Percentiles rank a stretch among this genome's conserved stretches.
Conservation (phyloP, 2,888 invertebrate species). For the Pseudococcus viburni region DNA sequence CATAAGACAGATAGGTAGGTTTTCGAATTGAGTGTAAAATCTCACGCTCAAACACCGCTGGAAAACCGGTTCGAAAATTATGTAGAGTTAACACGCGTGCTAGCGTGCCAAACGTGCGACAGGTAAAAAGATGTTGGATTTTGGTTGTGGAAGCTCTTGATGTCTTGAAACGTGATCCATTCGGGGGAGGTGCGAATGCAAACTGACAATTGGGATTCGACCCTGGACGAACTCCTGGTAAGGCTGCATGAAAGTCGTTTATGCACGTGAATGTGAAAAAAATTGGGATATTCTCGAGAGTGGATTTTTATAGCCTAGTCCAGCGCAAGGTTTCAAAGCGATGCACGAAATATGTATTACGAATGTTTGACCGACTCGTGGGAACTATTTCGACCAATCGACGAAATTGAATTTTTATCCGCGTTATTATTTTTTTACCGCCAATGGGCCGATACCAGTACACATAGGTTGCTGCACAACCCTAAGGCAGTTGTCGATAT, state of each 20-base stretch:
- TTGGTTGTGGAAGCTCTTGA: neutral
- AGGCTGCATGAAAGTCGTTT: neutral
- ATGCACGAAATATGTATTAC: too few species aligned
- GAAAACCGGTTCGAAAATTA: conserved; percentile 34
- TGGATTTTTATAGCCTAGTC: neutral
- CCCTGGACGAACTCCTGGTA: neutral
- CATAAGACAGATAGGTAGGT: too few species aligned
- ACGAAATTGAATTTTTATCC: conserved; percentile 25
- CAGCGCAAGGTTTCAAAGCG: neutral
- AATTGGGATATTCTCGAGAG: neutral
- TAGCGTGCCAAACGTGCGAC: conserved; percentile 44
- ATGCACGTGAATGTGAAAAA: neutral
- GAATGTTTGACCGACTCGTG: neutral
- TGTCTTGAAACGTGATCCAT: neutral
- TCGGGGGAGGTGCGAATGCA: too few species aligned
- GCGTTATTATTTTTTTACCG: neutral
- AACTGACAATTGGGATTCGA: too few species aligned
- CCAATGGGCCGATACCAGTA: neutral
- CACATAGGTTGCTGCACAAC: neutral
- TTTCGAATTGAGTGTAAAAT: neutral
- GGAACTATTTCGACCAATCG: neutral
- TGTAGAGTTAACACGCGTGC: conserved; percentile 13
- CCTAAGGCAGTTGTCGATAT: conserved; percentile 13
- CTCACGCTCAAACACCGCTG: neutral
- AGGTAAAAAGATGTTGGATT: neutral